Evolutionary conservation across 2,888 invertebrate genomes (phyloP).

Genomic region (Melanophora roralis): DNA sequence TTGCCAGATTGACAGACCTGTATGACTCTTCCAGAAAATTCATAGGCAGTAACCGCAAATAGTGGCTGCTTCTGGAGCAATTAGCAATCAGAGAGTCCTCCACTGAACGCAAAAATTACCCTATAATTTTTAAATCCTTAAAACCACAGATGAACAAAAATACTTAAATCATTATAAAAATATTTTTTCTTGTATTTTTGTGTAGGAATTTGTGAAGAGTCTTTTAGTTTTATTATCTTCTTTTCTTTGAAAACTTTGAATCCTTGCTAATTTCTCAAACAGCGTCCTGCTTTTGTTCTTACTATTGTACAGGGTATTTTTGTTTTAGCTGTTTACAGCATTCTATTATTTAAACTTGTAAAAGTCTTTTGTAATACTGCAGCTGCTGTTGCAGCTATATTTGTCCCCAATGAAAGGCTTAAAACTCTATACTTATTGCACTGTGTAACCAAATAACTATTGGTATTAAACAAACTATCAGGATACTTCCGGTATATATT

Average conservation of each 20-base stretch:
- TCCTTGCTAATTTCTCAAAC: background rate
- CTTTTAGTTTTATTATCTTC: slow-evolving; percentile 7
- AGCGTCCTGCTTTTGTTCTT: background rate
- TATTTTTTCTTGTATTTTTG: no score
- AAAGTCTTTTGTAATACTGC: background rate
- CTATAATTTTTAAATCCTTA: no score
- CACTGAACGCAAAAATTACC: no score
- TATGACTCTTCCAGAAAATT: no score
- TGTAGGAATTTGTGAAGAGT: no score
- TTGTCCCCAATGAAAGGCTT: background rate
- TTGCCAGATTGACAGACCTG: no score
- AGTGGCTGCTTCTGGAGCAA: no score
- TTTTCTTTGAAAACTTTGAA: slow-evolving; percentile 21
- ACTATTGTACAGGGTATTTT: background rate
- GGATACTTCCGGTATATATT: background rate
- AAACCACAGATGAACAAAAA: no score
- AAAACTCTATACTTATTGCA: background rate
- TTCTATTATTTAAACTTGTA: background rate
- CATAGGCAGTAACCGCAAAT: no score
- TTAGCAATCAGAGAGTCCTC: no score
- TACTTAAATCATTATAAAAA: no score
- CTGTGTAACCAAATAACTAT: slow-evolving; percentile 17
- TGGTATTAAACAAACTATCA: background rate
- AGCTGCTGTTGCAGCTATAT: background rate
- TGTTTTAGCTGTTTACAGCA: background rate